A percentile compares a stretch with the other conserved stretches of the same genome.
Conservation (phyloP, 2,797 vertebrate genomes). For the Taeniopygia guttata region DNA sequence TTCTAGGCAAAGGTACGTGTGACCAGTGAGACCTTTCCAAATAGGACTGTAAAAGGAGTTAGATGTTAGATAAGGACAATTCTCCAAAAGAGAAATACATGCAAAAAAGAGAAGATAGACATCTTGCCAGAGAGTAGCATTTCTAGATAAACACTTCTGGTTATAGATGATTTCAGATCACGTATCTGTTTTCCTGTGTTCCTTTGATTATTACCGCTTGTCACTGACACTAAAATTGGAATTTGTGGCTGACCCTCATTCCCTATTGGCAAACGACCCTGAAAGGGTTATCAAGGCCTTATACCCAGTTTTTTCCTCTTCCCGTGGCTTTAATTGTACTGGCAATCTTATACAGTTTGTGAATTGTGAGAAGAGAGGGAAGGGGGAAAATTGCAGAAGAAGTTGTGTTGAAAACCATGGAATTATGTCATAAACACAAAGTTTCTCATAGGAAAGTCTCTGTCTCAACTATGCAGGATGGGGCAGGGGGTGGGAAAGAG, state of each 20-base stretch:
- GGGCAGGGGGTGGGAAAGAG: slow-evolving; percentile 6
- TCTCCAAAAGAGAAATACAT: slow-evolving; percentile 64
- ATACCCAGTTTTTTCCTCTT: slow-evolving; percentile 84
- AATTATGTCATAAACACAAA: slow-evolving; percentile 61
- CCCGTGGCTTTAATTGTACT: slow-evolving; percentile 88
- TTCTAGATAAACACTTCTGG: slow-evolving; percentile 78
- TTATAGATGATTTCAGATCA: slow-evolving; percentile 75
- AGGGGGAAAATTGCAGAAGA: slow-evolving; percentile 54
- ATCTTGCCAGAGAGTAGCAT: slow-evolving; percentile 68
- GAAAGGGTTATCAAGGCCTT: slow-evolving; percentile 88
- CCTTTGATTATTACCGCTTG: slow-evolving; percentile 74
- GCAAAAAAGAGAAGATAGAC: slow-evolving; percentile 66
- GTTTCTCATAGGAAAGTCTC: slow-evolving; percentile 82
- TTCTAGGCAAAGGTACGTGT: slow-evolving; percentile 71
- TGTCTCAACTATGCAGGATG: slow-evolving; percentile 32
- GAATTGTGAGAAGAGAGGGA: slow-evolving; percentile 90
- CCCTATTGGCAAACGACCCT: slow-evolving; percentile 78
- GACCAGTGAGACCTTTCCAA: slow-evolving; percentile 77
- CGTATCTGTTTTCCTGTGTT: slow-evolving; percentile 80
- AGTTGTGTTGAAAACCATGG: slow-evolving; percentile 58
- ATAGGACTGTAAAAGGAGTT: slow-evolving; percentile 64
- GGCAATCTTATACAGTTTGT: slow-evolving; percentile 82
- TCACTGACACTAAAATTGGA: slow-evolving; percentile 79
- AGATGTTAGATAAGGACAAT: slow-evolving; percentile 74
- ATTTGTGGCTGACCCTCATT: slow-evolving; percentile 73